Base-by-base conservation (phyloP, 1,140 invertebrate species). In the Acromyrmex charruanus region DNA sequence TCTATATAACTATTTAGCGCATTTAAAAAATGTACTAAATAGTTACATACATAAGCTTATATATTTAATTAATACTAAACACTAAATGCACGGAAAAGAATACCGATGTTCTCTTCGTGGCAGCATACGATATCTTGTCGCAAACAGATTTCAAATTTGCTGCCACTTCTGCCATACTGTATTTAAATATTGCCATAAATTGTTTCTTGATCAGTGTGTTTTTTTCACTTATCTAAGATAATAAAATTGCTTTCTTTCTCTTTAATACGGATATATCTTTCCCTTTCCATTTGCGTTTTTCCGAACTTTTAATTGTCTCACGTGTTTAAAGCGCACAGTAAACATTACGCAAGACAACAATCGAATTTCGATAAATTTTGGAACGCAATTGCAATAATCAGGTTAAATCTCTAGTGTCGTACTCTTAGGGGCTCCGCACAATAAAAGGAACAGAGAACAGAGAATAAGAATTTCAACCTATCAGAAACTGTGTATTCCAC, bases 151-250 rank as follows among this genome's bases (percentile, higher is more conserved):
- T 95, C 12, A 97, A 87, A 82, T 96, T 96, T 66, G 91, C 92
- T 91, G 95, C 94, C 28, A 96, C 92, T 80, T 96, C 96, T 16
- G 94, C 86, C 96, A 97, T 97, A 86, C 91, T 95, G 9, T 3
- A 86, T 92, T 94, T 86, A 89, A 87, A 69, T 86, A 65, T 14
- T 66, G 31, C 16, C 61, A 39, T 68, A 39, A 69, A 72, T 16
- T 68, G 28, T 61, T 12, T 25, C 14, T 18, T 59, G 14, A 75
- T 58, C 10, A 35, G 21, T 68, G 1, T 28, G 16, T 6, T 9
- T 1, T 10, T 44, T 44, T 35, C 18, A 65, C 6, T 35, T 25
- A 3, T 49, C 4, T 49, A 69, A 49, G 14, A 31, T 63, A 28
- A 28, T 16, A 5, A 63, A 31, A 63, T 63, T 63, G n/a, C 12